Evolutionary conservation across 2,888 invertebrate species (phyloP).

Genomic region (Caenorhabditis macrosperma): DNA sequence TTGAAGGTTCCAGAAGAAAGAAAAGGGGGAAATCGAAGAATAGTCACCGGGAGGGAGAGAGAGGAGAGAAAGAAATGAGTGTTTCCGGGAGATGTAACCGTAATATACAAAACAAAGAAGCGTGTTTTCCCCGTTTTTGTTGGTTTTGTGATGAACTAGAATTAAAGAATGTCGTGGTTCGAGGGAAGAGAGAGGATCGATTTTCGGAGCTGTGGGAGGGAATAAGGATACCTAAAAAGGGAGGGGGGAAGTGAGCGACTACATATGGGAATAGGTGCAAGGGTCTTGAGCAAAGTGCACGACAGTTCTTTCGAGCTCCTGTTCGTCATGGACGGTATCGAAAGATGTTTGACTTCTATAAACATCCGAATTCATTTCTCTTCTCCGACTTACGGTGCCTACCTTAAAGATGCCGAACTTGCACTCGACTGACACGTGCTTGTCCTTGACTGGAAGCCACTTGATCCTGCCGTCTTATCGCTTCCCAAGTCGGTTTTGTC

Average conservation of each 20-base stretch:
- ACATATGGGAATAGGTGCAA: conserved; percentile 23
- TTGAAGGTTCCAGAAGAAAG: no score
- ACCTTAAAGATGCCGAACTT: conserved; percentile 62
- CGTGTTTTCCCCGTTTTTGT: no score
- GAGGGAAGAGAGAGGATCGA: background rate
- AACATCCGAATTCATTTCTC: background rate
- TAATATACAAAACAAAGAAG: background rate
- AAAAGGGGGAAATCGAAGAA: background rate
- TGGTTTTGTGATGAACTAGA: background rate
- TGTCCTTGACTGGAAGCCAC: conserved; percentile 69
- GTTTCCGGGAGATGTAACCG: background rate
- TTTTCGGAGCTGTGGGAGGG: background rate
- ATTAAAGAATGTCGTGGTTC: background rate
- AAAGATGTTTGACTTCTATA: conserved; percentile 68
- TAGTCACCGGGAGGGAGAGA: background rate
- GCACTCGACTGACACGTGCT: conserved; percentile 57
- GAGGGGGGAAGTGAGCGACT: conserved; percentile 15
- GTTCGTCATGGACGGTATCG: conserved; percentile 64
- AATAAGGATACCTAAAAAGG: conserved; percentile 11
- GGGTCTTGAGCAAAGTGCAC: conserved; percentile 42
- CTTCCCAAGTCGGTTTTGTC: conserved; percentile 34
- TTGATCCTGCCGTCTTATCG: conserved; percentile 60
- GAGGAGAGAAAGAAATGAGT: background rate
- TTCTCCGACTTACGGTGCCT: background rate
- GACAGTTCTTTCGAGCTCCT: conserved; percentile 49